Evolutionary conservation across 2,888 invertebrate genomes (phyloP), one percentile per base, ranked within the genome.

Genomic region (Oscheius sp.): DNA sequence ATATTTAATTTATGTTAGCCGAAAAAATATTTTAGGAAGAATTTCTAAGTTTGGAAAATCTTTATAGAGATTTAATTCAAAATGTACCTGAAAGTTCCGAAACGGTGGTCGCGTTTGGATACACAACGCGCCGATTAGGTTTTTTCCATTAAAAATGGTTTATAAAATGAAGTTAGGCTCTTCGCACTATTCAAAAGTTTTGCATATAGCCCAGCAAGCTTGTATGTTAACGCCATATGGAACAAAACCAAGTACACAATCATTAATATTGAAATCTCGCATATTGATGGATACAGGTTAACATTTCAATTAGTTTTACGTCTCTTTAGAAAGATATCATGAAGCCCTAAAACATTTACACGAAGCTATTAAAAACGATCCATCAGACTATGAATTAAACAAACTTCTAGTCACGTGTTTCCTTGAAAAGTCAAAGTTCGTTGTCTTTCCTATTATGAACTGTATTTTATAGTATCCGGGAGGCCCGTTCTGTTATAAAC

Each of bases 161-260:
- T 13, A 23, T 35, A 29, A 16, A 23, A 3, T 43, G n/a, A 2
- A 43, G 35, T 23, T 43, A 71, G 71, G 63, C 13, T 16, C 13
- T 3, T 21, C 43, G 5, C 16, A 63, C 18, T 7, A 5, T 29
- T 2, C 61, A n/a, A 49, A 52, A 23, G 61, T 61, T 9, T 29
- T 71, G 52, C 59, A 71, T 18, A 52, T 71, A 21, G 59, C 71
- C 0, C 35, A 25, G 29, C 61, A 61, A 7, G 71, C 71, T 3
- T 71, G 69, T 53, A 45, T 29, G 41, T 61, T 41, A 9, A 61
- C n/a, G 1, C 18, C 27, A 12, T 61, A 27, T n/a, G 45, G 23
- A 3, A 59, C 43, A 6, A 59, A 49, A 13, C 29, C 71, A 5
- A 49, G 23, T 23, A 29, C 61, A 1, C 59, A 63, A n/a, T 59